A percentile compares a stretch with the other conserved stretches of the same genome.
phyloP scores from a whole-genome alignment of 2,797 vertebrate genomes.

The Kryptopterus vitreolus region DNA sequence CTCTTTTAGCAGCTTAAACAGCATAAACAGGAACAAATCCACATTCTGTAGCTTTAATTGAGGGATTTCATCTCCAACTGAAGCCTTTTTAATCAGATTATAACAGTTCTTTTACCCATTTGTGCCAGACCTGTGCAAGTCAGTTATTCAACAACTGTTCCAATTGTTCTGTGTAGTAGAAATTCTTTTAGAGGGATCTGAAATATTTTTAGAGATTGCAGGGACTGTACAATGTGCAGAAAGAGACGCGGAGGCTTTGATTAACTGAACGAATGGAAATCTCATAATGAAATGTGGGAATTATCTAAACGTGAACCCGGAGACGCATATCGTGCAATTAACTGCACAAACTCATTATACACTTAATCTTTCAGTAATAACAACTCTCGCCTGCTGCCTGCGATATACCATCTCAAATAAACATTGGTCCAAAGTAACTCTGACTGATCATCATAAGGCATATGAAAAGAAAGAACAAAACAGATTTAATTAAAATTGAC shows the following conservation, averaged over 20 bases:
- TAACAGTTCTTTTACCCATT: not conserved
- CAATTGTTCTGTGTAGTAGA: not conserved
- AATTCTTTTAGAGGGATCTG: not conserved
- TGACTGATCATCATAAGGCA: constrained; percentile 1
- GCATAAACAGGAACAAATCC: constrained; percentile 3
- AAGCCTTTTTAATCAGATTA: constrained; percentile 13
- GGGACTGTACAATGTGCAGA: not conserved
- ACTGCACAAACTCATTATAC: not conserved
- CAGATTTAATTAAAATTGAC: not conserved
- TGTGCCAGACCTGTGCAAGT: not conserved
- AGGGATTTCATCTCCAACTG: not conserved
- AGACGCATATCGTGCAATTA: not conserved
- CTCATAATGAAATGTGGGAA: not conserved
- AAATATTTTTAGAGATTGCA: not conserved
- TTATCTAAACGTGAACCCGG: not conserved
- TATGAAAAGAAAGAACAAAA: not conserved
- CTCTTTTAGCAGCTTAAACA: constrained; percentile 22
- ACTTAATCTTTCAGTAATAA: not conserved
- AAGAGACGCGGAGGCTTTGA: not conserved
- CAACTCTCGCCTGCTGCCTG: not conserved
- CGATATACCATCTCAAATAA: not conserved
- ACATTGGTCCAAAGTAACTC: not conserved
- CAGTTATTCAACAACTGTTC: not conserved
- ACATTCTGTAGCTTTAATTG: not conserved
- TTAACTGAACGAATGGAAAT: not conserved